A percentile compares a stretch with the other conserved stretches of the same genome.
These are phyloP conservation scores for Chrysotoxum bicinctum DNA, from an alignment of 2,888 invertebrate species.

Conservation along the genomic window DNA sequence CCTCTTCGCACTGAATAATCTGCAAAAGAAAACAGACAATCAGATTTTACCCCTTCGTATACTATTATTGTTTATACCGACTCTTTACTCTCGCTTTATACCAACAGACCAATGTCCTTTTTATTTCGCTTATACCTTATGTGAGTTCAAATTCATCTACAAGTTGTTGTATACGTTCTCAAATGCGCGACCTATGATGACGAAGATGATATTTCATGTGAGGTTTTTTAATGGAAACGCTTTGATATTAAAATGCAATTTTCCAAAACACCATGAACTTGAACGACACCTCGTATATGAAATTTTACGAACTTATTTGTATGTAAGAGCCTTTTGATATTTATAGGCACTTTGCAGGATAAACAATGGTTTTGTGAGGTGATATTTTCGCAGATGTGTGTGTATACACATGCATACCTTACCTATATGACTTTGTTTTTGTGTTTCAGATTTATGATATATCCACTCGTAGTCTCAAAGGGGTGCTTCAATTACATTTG, in stretches of 20 bases:
- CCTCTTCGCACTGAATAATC: constrained; percentile 22
- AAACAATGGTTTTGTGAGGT: not conserved
- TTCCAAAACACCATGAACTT: constrained; percentile 52
- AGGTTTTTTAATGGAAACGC: not conserved
- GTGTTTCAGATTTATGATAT: not conserved
- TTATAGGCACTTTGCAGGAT: not conserved
- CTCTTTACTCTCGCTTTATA: constrained; percentile 25
- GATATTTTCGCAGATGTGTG: not conserved
- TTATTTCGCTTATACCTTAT: constrained; percentile 12
- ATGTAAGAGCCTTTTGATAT: constrained; percentile 24
- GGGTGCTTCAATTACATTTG: not conserved
- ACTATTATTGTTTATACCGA: constrained; percentile 29
- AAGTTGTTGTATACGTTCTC: constrained; percentile 44
- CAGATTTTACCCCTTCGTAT: constrained; percentile 53
- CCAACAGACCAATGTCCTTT: constrained; percentile 16
- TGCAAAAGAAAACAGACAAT: constrained; percentile 10
- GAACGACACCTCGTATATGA: constrained; percentile 31
- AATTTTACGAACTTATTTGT: constrained; percentile 33
- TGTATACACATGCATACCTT: no score
- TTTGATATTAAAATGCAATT: constrained; percentile 57
- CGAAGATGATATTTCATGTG: not conserved
- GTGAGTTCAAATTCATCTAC: constrained; percentile 44
- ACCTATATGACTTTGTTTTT: not conserved
- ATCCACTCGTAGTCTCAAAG: not conserved
- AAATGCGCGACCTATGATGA: not conserved